Evolutionary conservation across 2,113 vertebrate species (phyloP), one percentile per base, ranked within the genome.

Genomic region (sheep (Ovis aries)): DNA sequence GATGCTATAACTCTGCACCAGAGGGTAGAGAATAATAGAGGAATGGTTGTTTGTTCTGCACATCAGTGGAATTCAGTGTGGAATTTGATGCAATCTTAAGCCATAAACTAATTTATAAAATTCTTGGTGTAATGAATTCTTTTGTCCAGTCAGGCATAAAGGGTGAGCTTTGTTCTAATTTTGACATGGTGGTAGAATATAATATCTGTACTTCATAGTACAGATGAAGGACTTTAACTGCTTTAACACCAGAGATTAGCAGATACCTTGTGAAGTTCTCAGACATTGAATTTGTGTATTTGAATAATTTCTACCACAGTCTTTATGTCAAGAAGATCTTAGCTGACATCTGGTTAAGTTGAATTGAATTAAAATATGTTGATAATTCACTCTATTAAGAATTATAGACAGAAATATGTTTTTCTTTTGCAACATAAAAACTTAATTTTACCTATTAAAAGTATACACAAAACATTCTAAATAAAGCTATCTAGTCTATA

Each of bases 141-240:
- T 43, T 86, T 94, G 33, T 94, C 64, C 55, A 52, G 85, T 97
- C 67, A 96, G 52, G 74, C 36, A 90, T 62, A 90, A 92, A 90
- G 21, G 25, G 36, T 88, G 48, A 95, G 52, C 50, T 88, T 84
- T 80, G 3, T 80, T 53, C 60, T 94, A 94, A 96, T 96, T 90
- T 91, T 95, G 88, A 92, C 52, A 74, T 50, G 64, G 48, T 81
- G 31, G 86, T 83, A 95, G 40, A 88, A 52, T 92, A 91, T 53
- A 89, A 77, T 55, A 77, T 50, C 64, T 29, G 0, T 82, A 53
- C 33, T 53, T 82, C 6, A 25, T 36, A 88, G 29, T 88, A 60
- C 7, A 92, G 57, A 85, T 29, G 7, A 83, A 95, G 82, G n/a
- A 96, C 95, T 9, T 85, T 50, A 94, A 88, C 52, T 27, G 25